Evolutionary conservation across 2,113 vertebrate genomes (phyloP).

Genomic region (Coryphaenoides rupestris): DNA sequence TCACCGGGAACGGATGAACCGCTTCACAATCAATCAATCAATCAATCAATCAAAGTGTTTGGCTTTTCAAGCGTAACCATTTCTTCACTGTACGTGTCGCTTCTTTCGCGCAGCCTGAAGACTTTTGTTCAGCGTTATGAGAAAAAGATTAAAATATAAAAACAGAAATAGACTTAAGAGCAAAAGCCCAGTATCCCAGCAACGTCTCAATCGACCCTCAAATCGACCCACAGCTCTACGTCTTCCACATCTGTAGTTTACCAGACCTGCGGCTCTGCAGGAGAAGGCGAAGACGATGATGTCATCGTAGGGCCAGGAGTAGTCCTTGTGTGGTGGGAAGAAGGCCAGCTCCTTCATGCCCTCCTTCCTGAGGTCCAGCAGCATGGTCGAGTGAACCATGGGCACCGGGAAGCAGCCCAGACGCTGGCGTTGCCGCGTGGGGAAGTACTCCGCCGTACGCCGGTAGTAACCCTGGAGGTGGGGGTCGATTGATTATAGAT

Average conservation of each 20-base stretch:
- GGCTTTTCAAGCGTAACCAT: neutral
- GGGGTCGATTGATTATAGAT: neutral
- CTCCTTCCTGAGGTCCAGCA: constrained; percentile 83
- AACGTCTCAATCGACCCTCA: no score
- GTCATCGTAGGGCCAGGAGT: constrained; percentile 94
- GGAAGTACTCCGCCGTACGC: constrained; percentile 91
- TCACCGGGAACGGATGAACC: neutral
- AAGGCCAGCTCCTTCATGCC: constrained; percentile 81
- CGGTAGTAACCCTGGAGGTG: constrained; percentile 87
- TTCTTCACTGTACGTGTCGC: no score
- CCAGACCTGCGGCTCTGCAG: constrained; percentile 81
- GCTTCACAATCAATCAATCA: neutral
- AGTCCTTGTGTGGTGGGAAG: constrained; percentile 86
- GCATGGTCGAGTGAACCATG: constrained; percentile 90
- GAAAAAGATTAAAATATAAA: no score
- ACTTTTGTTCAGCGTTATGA: no score
- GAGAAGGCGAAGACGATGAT: constrained; percentile 94
- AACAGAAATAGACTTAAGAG: no score
- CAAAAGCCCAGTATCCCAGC: no score
- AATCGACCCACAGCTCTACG: no score
- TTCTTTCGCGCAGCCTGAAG: no score
- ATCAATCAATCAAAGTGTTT: neutral
- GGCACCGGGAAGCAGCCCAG: constrained; percentile 85
- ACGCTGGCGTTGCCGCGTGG: constrained; percentile 86
- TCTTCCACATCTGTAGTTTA: no score